Evolutionary conservation across 2,797 vertebrate genomes (phyloP), one percentile per base, ranked within the genome.

Genomic region (Lindbergichthys nudifrons): DNA sequence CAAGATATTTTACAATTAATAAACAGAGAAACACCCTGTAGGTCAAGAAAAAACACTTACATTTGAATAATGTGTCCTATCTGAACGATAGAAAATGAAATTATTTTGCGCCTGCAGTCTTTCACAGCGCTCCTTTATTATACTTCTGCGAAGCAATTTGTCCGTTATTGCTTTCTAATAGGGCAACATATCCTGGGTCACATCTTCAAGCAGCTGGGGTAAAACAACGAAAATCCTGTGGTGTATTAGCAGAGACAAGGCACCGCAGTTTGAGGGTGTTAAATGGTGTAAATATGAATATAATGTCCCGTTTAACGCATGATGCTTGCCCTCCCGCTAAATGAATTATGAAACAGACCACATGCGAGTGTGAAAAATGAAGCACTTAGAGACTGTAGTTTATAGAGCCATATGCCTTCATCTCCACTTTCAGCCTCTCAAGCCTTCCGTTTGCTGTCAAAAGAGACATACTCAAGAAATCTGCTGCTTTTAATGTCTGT

Each of bases 321-420:
- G 73, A 85, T 70, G 82, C 73, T 30, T 62, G 77, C 46, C 74
- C 68, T 73, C 82, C 80, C 53, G 32, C 71, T 71, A 86, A 85
- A 90, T 89, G 58, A 92, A 88, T 90, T 87, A 87, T 88, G 83
- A 85, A 59, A 81, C 19, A 15, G 83, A 87, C 83, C 61, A 70
- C 41, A 60, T 86, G 74, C 58, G 69, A 68, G 84, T 64, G 76
- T 78, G 80, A 90, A 83, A 87, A 87, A 85, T 78, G 52, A 90
- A 84, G 73, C 87, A 87, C 84, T 80, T 67, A 75, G 54, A 82
- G 54, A 75, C 56, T 67, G 71, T 52, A 70, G 75, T 83, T 78
- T 73, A 63, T 39, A 46, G 63, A 59, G 70, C 73, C 85, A 84
- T 81, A 84, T 86, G 87, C 85, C 82, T 72, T 87, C 72, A 77